These are phyloP conservation scores for Popillia japonica DNA, from an alignment of 1,140 invertebrate species.

Conservation along the genomic window DNA sequence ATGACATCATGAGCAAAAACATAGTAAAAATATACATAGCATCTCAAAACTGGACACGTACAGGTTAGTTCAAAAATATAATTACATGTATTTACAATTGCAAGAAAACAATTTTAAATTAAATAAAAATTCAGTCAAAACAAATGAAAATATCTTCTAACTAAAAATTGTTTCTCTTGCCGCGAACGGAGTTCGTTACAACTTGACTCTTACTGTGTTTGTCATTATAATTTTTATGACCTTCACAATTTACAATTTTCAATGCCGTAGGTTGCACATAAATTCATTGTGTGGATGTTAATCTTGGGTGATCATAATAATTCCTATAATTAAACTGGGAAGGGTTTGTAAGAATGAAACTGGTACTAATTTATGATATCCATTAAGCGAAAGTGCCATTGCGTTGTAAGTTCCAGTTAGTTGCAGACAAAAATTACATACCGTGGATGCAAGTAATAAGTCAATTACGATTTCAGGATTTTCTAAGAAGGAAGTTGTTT, in stretches of 20 bases:
- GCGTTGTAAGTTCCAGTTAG: slow-evolving; percentile 20
- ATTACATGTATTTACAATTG: too few relatives aligned
- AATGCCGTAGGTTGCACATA: background rate
- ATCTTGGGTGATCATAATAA: slow-evolving; percentile 22
- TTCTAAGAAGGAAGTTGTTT: background rate
- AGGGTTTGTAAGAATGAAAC: background rate
- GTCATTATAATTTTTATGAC: slow-evolving; percentile 18
- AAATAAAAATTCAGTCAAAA: too few relatives aligned
- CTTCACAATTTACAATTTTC: background rate
- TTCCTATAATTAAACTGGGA: slow-evolving; percentile 20
- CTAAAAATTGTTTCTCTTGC: too few relatives aligned
- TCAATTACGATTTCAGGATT: slow-evolving; percentile 17
- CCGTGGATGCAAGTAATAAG: slow-evolving; percentile 22
- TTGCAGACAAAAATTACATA: slow-evolving; percentile 27
- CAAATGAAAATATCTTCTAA: too few relatives aligned
- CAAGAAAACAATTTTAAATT: too few relatives aligned
- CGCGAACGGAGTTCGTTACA: too few relatives aligned
- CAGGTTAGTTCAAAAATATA: too few relatives aligned
- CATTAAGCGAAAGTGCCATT: slow-evolving; percentile 3
- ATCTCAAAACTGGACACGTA: too few relatives aligned
- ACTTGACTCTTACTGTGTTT: background rate
- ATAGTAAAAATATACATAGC: too few relatives aligned
- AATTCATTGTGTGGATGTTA: slow-evolving; percentile 13
- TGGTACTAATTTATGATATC: slow-evolving; percentile 14
- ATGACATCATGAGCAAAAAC: too few relatives aligned